Conservation (phyloP, 2,797 vertebrate species). For the Eptatretus atami region DNA sequence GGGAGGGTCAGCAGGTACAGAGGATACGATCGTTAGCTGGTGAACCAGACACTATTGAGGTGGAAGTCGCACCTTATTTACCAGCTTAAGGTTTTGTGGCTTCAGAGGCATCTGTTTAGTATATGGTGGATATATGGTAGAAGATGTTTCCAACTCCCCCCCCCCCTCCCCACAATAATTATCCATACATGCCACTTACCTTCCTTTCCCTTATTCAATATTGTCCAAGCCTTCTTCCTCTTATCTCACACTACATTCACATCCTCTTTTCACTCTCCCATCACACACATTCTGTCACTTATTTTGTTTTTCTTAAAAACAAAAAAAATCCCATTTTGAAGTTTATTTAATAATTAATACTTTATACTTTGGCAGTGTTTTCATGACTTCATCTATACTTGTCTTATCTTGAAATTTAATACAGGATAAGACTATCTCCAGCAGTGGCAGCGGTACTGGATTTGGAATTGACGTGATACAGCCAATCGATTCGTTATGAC, state of each 20-base stretch:
- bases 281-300: no score
- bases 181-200: no score
- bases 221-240: no score
- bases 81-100: conserved; percentile 39
- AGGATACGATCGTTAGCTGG: conserved; percentile 61
- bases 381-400: no score
- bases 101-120: no score
- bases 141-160: no score
- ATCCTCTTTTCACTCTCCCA: no score
- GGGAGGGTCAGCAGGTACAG: conserved; percentile 63
- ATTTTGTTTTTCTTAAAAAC: conserved; percentile 1
- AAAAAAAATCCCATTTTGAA: conserved; percentile 6
- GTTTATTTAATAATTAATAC: conserved; percentile 7
- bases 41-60: conserved; percentile 32
- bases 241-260: no score
- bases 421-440: conserved; percentile 48
- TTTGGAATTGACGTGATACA: conserved; percentile 74
- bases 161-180: no score
- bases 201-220: no score
- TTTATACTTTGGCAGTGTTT: no score
- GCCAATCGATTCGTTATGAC: conserved; percentile 61
- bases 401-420: neutral
- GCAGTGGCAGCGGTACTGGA: conserved; percentile 59
- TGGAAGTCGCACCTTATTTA: conserved; percentile 33
- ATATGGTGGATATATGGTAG: no score